Base-by-base conservation (phyloP, 2,113 vertebrate genomes). In the Xiphophorus hellerii region DNA sequence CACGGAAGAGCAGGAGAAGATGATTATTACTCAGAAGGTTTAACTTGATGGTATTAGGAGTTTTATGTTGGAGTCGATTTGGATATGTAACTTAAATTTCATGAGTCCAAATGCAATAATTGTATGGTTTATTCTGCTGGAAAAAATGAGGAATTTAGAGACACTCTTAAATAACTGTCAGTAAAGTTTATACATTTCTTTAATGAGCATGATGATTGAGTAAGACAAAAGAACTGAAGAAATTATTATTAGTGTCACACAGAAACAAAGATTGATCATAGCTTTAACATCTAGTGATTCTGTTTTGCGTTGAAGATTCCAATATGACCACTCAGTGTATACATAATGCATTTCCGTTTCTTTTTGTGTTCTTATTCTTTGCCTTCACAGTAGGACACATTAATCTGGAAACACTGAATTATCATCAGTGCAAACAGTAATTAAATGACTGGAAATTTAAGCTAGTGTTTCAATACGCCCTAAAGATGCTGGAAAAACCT, bases 11-110 rank as follows among this genome's bases (percentile, higher is more conserved):
- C 68, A 54, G 39, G 69, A 64, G 25, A 58, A 76, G 51, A 70
- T 70, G 69, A 72, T 77, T 84, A 75, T 84, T 85, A 73, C 77
- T 61, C 31, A 66, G 78, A 28, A 64, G 61, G 48, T 30, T 74
- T 70, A 5, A 31, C 42, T 78, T 29, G 42, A 61, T 60, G 63
- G 60, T 62, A 35, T 13, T 30, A 31, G 42, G 27, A 37, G 37
- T 25, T 28, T 44, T 25, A 31, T 15, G 15, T 6, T n/a, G 28
- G 29, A 14, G 44, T 31, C 33, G 14, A 17, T 10, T 48, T 15
- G 20, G 20, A n/a, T 17, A 42, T 33, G 25, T 31, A 31, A 12
- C 9, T 37, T n/a, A 5, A 27, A 1, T 35, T 15, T 60, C 6
- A 35, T 27, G 1, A 8, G 22, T 35, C 25, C 2, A 70, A 10